A percentile compares a stretch with the other conserved stretches of the same genome.
Conservation (phyloP, 2,797 vertebrate genomes). For the Champsocephalus gunnari region DNA sequence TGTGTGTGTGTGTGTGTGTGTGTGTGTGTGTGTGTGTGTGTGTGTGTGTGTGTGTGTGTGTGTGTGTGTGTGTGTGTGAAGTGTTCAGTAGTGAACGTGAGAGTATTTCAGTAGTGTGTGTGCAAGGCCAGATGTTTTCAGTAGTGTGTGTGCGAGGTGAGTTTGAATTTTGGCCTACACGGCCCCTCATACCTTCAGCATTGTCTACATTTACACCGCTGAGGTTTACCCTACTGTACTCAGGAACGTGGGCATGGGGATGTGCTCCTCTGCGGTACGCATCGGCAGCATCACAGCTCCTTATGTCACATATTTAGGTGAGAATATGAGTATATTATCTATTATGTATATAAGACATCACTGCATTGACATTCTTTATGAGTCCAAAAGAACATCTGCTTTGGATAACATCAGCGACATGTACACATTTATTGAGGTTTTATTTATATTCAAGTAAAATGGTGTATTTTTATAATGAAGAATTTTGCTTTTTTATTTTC, state of each 20-base stretch:
- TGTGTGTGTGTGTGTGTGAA: too few species aligned
- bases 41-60: too few species aligned
- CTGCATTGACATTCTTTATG: neutral
- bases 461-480: neutral
- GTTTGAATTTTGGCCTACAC: too few species aligned
- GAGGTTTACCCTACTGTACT: slow-evolving; percentile 95
- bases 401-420: neutral
- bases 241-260: slow-evolving; percentile 92
- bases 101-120: too few species aligned
- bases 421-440: neutral
- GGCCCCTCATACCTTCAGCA: slow-evolving; percentile 78
- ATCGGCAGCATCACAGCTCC: slow-evolving; percentile 93
- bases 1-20: too few species aligned
- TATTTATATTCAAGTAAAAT: neutral
- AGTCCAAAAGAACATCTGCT: neutral
- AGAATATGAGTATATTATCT: neutral
- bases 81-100: too few species aligned
- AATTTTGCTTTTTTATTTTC: slow-evolving; percentile 4
- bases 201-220: slow-evolving; percentile 94
- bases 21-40: too few species aligned
- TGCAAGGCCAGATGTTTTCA: too few species aligned
- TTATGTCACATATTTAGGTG: slow-evolving; percentile 93
- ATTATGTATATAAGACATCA: neutral
- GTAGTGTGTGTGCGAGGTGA: too few species aligned
- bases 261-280: slow-evolving; percentile 91